A percentile compares a stretch with the other conserved stretches of the same genome.
Conservation (phyloP, 2,888 invertebrate species). For the Antheraea assamensis region DNA sequence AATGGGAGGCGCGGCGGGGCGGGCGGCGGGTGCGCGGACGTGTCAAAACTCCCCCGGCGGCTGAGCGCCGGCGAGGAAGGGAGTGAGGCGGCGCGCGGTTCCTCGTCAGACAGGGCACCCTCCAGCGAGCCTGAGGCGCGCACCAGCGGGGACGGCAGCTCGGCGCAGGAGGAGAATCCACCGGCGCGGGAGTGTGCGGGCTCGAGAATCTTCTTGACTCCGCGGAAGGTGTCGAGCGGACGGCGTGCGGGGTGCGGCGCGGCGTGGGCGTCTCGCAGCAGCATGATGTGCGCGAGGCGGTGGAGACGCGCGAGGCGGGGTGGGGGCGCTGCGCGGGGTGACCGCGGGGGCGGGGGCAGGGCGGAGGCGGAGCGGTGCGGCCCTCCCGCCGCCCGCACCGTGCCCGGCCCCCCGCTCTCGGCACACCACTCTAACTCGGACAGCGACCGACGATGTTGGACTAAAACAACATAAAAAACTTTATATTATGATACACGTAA, state of each 20-base stretch:
- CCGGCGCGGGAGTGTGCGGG: constrained; percentile 75
- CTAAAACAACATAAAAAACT: constrained; percentile 54
- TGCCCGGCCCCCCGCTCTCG: constrained; percentile 43
- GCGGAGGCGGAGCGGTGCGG: constrained; percentile 44
- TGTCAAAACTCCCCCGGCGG: constrained; percentile 51
- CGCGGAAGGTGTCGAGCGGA: constrained; percentile 89
- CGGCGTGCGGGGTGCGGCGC: constrained; percentile 84
- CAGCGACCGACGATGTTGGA: constrained; percentile 87
- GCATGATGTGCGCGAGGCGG: constrained; percentile 92
- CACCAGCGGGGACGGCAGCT: constrained; percentile 87
- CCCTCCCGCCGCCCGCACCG: constrained; percentile 45
- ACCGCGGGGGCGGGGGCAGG: constrained; percentile 43
- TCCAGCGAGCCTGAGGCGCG: constrained; percentile 33
- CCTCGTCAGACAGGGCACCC: constrained; percentile 43
- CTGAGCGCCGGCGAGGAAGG: constrained; percentile 66
- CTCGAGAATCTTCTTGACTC: constrained; percentile 91
- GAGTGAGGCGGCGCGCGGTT: constrained; percentile 60
- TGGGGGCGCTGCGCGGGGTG: constrained; percentile 54
- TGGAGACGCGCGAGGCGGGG: constrained; percentile 78
- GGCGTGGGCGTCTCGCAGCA: constrained; percentile 91
- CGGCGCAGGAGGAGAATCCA: constrained; percentile 88
- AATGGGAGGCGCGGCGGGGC: constrained; percentile 41
- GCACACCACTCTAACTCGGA: constrained; percentile 86
- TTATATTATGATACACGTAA: too few relatives aligned
- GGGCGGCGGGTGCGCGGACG: constrained; percentile 36